Evolutionary conservation across 2,797 vertebrate genomes (phyloP).

Genomic region (Sebastolobus altivelis): DNA sequence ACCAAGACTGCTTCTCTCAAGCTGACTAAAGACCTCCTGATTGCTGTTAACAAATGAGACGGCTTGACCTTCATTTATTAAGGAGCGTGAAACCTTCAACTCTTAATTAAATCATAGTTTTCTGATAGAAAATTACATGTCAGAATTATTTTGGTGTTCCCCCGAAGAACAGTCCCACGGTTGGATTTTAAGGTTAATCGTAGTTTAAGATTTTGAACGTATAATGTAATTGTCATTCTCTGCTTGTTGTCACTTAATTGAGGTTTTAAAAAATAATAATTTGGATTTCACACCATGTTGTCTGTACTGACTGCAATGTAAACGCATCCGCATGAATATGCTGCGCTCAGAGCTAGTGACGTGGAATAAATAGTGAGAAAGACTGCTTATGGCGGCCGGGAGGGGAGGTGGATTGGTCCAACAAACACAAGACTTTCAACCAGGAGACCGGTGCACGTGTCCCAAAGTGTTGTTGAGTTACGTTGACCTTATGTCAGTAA

Average conservation of each 20-base stretch:
- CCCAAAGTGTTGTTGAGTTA: too few species aligned
- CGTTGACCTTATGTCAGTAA: too few species aligned
- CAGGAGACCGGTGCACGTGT: too few species aligned
- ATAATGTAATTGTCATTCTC: background rate
- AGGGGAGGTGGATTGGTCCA: too few species aligned
- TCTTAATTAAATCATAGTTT: background rate
- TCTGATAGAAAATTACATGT: background rate
- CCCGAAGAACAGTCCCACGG: background rate
- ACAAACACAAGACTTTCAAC: too few species aligned
- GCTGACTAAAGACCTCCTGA: conserved; percentile 5
- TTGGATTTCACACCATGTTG: background rate
- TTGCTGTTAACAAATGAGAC: background rate
- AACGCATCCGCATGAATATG: too few species aligned
- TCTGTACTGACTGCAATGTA: too few species aligned
- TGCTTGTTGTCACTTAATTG: background rate
- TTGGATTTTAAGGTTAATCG: background rate
- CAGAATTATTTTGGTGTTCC: background rate
- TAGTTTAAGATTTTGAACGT: too few species aligned
- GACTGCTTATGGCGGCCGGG: too few species aligned
- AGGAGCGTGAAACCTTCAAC: background rate
- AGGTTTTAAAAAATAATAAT: background rate
- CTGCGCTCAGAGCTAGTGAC: too few species aligned
- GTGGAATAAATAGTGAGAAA: too few species aligned
- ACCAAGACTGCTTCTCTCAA: conserved; percentile 7
- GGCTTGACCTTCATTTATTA: background rate